Conservation (phyloP, 2,888 invertebrate species). For the Caenorhabditis sp. region DNA sequence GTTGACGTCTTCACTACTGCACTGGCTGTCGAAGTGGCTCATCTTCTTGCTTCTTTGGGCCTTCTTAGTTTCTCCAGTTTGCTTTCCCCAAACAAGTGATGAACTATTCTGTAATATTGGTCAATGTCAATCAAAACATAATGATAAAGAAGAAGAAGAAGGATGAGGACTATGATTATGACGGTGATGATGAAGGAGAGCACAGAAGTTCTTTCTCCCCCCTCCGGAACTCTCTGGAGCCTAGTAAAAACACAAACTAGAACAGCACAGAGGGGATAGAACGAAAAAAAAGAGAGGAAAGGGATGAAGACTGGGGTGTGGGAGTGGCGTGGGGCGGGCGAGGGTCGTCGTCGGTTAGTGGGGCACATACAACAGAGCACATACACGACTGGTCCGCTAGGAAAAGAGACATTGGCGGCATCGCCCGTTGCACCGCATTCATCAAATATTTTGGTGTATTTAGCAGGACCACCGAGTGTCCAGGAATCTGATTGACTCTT, state of each 20-base stretch:
- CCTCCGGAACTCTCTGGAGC: slow-evolving; percentile 54
- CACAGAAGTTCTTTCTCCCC: slow-evolving; percentile 46
- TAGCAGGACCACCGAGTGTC: slow-evolving; percentile 57
- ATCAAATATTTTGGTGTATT: slow-evolving; percentile 62
- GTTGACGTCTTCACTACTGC: slow-evolving; percentile 53
- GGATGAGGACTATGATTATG: slow-evolving; percentile 1
- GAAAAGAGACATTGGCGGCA: slow-evolving; percentile 64
- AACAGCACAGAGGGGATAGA: slow-evolving; percentile 60
- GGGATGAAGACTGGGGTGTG: slow-evolving; percentile 62
- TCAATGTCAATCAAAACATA: slow-evolving; percentile 8
- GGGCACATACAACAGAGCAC: slow-evolving; percentile 64
- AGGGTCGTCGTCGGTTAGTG: slow-evolving; percentile 60
- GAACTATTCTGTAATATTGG: slow-evolving; percentile 52
- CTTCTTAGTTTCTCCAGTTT: slow-evolving; percentile 45
- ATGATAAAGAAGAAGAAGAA: slow-evolving; percentile 47
- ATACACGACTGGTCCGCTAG: slow-evolving; percentile 59
- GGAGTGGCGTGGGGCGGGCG: slow-evolving; percentile 61
- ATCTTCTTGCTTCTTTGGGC: slow-evolving; percentile 34
- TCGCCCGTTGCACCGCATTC: slow-evolving; percentile 55
- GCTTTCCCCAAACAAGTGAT: slow-evolving; percentile 48
- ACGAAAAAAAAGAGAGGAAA: slow-evolving; percentile 50
- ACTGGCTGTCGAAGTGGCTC: slow-evolving; percentile 53
- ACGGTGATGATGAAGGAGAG: slow-evolving; percentile 24
- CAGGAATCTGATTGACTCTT: slow-evolving; percentile 30
- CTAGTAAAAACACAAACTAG: slow-evolving; percentile 67